Percentiles rank a stretch among this genome's conserved stretches.
These are phyloP conservation scores for Triops longicaudatus DNA, from an alignment of 1,140 invertebrate species.

Conservation along the genomic window DNA sequence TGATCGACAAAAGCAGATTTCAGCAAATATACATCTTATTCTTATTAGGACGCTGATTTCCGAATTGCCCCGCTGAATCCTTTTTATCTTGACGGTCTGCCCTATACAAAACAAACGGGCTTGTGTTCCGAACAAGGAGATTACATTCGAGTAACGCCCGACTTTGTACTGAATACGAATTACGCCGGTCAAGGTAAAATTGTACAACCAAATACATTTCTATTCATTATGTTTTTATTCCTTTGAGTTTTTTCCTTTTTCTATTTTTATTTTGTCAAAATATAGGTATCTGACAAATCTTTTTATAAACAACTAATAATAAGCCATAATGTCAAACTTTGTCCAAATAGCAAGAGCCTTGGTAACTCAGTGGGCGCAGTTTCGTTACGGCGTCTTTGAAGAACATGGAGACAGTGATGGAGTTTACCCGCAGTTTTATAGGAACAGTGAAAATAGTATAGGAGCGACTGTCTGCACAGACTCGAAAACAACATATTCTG, in stretches of 20 bases:
- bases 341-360: conserved; percentile 38
- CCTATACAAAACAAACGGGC: conserved; percentile 36
- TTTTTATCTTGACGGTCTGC: conserved; percentile 32
- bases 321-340: not conserved
- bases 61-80: conserved; percentile 15
- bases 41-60: conserved; percentile 21
- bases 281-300: no score
- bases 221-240: no score
- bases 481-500: not conserved
- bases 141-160: conserved; percentile 37
- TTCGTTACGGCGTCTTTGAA: conserved; percentile 44
- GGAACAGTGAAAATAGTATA: not conserved
- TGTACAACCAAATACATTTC: no score
- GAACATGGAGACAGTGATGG: conserved; percentile 39
- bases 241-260: no score
- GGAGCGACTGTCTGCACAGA: not conserved
- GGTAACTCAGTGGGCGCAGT: conserved; percentile 44
- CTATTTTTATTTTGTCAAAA: no score
- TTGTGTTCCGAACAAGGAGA: conserved; percentile 36
- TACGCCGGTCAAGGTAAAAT: not conserved
- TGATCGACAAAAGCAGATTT: not conserved
- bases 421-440: conserved; percentile 36
- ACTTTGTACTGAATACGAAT: conserved; percentile 31
- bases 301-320: no score
- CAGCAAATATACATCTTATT: not conserved